phyloP scores from a whole-genome alignment of 2,888 invertebrate genomes.

The Thymelicus lineola region DNA sequence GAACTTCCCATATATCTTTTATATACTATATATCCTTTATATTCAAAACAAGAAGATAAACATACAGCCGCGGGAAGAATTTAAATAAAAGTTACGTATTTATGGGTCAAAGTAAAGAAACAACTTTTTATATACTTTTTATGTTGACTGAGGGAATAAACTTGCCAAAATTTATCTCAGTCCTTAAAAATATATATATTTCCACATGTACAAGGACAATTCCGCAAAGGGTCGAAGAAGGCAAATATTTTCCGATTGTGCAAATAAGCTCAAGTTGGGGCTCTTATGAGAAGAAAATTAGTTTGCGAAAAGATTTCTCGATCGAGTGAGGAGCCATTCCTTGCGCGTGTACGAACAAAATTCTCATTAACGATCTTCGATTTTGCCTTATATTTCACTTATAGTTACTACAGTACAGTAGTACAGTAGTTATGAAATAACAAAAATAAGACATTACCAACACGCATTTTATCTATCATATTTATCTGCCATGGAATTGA shows the following conservation, averaged over 20 bases:
- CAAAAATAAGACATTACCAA: no score
- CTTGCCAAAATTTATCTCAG: neutral
- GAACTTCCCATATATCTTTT: no score
- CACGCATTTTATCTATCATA: no score
- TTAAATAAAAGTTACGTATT: slow-evolving; percentile 5
- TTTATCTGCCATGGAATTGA: no score
- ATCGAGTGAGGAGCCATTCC: slow-evolving; percentile 21
- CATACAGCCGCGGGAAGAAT: neutral
- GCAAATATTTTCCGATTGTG: slow-evolving; percentile 41
- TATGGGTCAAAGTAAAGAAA: slow-evolving; percentile 6
- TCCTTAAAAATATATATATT: slow-evolving; percentile 15
- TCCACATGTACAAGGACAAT: slow-evolving; percentile 25
- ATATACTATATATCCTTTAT: no score
- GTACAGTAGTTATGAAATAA: no score
- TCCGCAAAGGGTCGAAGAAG: slow-evolving; percentile 27
- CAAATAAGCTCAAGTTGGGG: slow-evolving; percentile 45
- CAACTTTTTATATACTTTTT: slow-evolving; percentile 9
- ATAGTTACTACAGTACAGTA: no score
- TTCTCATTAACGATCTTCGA: neutral
- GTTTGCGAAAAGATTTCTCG: slow-evolving; percentile 45
- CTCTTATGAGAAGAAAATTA: slow-evolving; percentile 47
- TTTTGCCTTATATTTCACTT: neutral
- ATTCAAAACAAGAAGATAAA: neutral
- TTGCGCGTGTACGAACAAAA: slow-evolving; percentile 12
- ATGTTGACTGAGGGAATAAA: slow-evolving; percentile 15